Evolutionary conservation across 64 coral and sea anemone genomes (phyloP).

Genomic region (Acropora yongei): DNA sequence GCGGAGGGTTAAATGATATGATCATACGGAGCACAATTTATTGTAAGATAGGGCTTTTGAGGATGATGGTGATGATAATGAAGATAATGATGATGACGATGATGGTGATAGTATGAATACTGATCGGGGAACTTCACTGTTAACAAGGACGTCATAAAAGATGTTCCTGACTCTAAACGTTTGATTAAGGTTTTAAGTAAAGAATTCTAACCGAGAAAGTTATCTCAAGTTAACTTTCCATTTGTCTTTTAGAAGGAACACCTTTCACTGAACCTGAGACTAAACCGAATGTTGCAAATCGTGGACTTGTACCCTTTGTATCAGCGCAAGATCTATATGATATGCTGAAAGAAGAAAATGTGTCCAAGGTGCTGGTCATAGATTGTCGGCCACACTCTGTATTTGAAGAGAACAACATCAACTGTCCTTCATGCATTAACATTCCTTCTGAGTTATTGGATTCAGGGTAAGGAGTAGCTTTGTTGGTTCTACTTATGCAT

Average conservation of each 20-base stretch:
- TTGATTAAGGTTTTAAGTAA: no score
- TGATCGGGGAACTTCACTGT: no score
- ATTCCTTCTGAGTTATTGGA: constrained; percentile 77
- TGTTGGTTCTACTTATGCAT: neutral
- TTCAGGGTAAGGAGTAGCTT: constrained; percentile 49
- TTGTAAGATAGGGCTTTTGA: no score
- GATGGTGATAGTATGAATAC: no score
- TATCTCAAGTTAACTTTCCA: neutral
- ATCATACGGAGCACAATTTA: no score
- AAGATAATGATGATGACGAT: no score
- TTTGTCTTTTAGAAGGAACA: neutral
- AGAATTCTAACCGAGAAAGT: no score
- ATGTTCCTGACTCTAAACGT: no score
- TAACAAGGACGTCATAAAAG: no score
- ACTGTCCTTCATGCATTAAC: constrained; percentile 62
- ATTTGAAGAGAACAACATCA: constrained; percentile 62
- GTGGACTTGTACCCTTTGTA: constrained; percentile 5
- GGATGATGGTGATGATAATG: no score
- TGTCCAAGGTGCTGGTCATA: constrained; percentile 62
- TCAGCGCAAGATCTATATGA: constrained; percentile 57
- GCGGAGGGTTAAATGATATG: no score
- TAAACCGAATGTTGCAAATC: neutral
- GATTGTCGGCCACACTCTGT: constrained; percentile 65
- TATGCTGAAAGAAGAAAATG: neutral
- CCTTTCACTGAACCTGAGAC: constrained; percentile 2